Evolutionary conservation across 2,888 invertebrate species (phyloP).

Genomic region (Teleiodes luculella): DNA sequence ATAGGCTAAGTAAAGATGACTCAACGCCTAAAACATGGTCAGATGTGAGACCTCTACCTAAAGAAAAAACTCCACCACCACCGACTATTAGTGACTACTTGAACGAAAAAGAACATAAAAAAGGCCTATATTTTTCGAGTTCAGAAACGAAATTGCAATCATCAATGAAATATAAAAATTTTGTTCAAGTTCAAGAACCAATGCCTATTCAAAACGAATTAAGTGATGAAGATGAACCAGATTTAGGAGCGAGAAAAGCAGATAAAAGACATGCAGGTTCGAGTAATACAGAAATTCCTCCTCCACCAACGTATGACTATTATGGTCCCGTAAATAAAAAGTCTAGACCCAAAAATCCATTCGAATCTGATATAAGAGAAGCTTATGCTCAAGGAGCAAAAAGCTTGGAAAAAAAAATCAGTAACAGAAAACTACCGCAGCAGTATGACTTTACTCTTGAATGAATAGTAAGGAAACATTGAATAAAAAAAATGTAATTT

Average conservation of each 20-base stretch:
- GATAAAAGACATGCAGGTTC: constrained; percentile 34
- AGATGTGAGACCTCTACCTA: constrained; percentile 59
- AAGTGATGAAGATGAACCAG: constrained; percentile 36
- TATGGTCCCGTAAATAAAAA: constrained; percentile 72
- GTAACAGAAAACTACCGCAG: constrained; percentile 48
- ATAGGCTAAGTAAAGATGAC: constrained; percentile 30
- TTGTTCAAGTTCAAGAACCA: constrained; percentile 50
- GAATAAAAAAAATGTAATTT: neutral
- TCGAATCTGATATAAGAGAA: constrained; percentile 61
- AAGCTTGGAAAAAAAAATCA: constrained; percentile 58
- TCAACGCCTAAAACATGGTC: constrained; percentile 51
- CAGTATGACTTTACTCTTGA: constrained; percentile 69
- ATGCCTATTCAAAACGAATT: constrained; percentile 59
- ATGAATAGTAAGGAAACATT: constrained; percentile 15
- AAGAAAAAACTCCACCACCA: constrained; percentile 42
- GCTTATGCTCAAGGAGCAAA: constrained; percentile 66
- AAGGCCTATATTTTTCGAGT: constrained; percentile 61
- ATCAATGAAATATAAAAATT: constrained; percentile 55
- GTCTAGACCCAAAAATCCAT: constrained; percentile 51
- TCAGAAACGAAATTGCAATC: constrained; percentile 42
- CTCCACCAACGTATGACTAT: constrained; percentile 83
- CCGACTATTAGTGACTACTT: constrained; percentile 39
- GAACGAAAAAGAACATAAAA: constrained; percentile 32
- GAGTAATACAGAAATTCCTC: constrained; percentile 75
- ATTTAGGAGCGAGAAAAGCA: constrained; percentile 22